Base-by-base conservation (phyloP, 2,113 vertebrate species). In the Phrynosoma blainvillii region DNA sequence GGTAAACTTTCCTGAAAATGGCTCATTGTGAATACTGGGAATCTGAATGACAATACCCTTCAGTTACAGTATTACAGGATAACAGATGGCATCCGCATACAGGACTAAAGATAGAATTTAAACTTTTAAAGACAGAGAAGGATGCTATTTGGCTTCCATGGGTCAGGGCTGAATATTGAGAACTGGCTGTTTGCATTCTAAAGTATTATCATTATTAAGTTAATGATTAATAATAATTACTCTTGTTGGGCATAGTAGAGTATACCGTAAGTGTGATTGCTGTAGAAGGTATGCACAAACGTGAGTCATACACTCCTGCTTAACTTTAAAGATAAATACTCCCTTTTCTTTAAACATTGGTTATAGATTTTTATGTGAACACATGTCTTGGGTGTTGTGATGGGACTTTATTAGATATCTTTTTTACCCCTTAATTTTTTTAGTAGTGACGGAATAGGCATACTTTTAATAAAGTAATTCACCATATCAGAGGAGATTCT, bases 241-340 rank as follows among this genome's bases (percentile, higher is more conserved):
- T 87, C 54, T 56, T 90, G 42, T 86, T 81, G 71, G 20, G 0
- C 27, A 36, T 32, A 66, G 71, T 52, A 52, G 12, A 30, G 59
- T 85, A 83, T 52, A n/a, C n/a, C n/a, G n/a, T n/a, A 73, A 84
- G 80, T 88, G 89, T 20, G 20, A 4, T 82, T 89, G 70, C 89
- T 87, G 84, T 90, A 90, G 90, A 85, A 86, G n/a, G 40, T 71
- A 85, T 23, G 74, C 32, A n/a, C 87, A 93, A 85, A 88, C 27
- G 71, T 30, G 90, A 83, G 68, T 84, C 32, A 74, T 25, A 0
- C 85, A 42, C 80, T 54, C 90, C 78, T 68, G 56, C 16, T 91
- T 90, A 89, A 71, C 1, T 30, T 68, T 89, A 78, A 88, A 92
- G 88, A 91, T 54, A 88, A 89, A 11, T 59, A 20, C 76, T 23